Evolutionary conservation across 2,888 invertebrate species (phyloP).

Genomic region (Mycalesis mineus): DNA sequence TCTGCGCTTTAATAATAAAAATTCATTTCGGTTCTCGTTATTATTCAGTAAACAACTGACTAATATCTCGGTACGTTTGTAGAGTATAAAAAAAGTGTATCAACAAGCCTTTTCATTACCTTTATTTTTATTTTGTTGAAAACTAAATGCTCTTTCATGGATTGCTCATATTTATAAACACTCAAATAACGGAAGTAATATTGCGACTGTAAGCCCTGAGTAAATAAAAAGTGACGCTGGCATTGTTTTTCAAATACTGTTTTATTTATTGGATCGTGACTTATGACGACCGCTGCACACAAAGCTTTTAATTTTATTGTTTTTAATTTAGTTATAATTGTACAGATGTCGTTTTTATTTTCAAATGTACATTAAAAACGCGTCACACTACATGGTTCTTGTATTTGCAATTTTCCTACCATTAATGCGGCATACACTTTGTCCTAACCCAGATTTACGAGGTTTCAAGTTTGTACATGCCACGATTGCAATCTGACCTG

Average conservation of each 20-base stretch:
- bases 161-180: conserved; percentile 7
- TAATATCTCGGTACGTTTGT: background rate
- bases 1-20: too few relatives aligned
- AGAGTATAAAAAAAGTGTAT: background rate
- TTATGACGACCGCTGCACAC: conserved; percentile 2
- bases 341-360: background rate
- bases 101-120: background rate
- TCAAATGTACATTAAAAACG: background rate
- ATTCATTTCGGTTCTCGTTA: too few relatives aligned
- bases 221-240: conserved; percentile 12
- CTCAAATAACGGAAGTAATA: conserved; percentile 17
- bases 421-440: background rate
- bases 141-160: background rate
- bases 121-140: background rate
- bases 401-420: background rate
- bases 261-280: conserved; percentile 14
- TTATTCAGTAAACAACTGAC: background rate
- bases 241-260: conserved; percentile 16
- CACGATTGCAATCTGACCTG: conserved; percentile 5
- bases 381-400: background rate
- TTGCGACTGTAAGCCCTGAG: conserved; percentile 3
- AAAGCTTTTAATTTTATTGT: conserved; percentile 4
- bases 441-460: conserved; percentile 3
- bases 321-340: background rate
- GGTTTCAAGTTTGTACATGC: background rate